A percentile compares a stretch with the other conserved stretches of the same genome.
Conservation (phyloP, 2,797 vertebrate species). For the Myotis myotis region DNA sequence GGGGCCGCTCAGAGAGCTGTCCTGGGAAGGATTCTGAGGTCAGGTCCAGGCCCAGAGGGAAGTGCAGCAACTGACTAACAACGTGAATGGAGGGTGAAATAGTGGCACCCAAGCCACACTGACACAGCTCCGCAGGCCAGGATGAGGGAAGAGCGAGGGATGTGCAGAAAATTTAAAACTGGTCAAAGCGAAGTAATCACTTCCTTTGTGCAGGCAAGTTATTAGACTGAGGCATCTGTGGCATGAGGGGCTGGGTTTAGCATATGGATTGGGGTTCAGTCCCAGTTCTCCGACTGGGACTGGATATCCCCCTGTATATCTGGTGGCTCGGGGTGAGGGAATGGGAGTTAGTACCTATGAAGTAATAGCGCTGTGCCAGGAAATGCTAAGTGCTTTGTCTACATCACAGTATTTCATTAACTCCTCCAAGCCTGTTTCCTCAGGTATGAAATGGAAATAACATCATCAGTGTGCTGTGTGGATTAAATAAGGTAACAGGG, state of each 20-base stretch:
- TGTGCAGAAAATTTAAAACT: background rate
- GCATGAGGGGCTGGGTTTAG: background rate
- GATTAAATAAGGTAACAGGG: background rate
- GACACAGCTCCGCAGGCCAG: background rate
- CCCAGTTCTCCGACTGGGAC: background rate
- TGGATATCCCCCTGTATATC: background rate
- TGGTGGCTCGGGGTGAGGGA: background rate
- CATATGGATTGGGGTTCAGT: background rate
- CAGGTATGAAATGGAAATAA: background rate
- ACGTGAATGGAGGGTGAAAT: background rate
- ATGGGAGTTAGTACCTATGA: background rate
- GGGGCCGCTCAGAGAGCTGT: background rate
- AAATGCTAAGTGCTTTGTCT: background rate
- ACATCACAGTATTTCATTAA: background rate
- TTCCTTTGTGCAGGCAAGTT: background rate
- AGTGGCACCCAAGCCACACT: rapidly evolving
- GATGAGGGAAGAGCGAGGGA: background rate
- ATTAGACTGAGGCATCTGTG: background rate
- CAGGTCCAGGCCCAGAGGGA: background rate
- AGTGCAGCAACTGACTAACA: background rate
- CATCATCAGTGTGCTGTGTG: background rate
- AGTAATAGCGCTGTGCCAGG: background rate
- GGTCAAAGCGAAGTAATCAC: background rate
- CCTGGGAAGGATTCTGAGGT: background rate
- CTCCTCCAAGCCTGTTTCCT: background rate